Base-by-base conservation (phyloP, 1,140 invertebrate genomes). In the Drosophila carrolli region DNA sequence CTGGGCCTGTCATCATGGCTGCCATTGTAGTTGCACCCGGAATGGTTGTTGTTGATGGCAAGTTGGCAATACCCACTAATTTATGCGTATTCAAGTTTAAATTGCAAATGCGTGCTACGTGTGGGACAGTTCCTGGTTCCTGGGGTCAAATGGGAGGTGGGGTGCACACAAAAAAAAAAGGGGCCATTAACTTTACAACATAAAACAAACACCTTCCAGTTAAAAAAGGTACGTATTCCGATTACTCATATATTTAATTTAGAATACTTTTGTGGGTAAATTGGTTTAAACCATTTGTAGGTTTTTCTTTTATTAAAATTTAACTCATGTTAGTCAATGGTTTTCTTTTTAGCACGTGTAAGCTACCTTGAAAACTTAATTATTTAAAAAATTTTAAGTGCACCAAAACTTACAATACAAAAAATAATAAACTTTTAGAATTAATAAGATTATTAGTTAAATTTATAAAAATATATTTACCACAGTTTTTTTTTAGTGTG, bases 1-100 rank as follows among this genome's bases (percentile, higher is more conserved):
- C 58, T 57, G 73, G 41, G 9, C 35, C 74, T 77, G 75, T 77
- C 73, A 76, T 77, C 75, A 77, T 55, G 51, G 43, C 68, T 19
- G 67, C 19, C 57, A 75, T 63, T 65, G 74, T 57, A 55, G 66
- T 68, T 60, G 38, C 46, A 51, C 32, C 40, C 62, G 37, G 40
- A 37, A 48, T 61, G 55, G 63, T 67, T 62, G 77, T 63, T 71
- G 76, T 57, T 71, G 65, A 44, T 65, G 65, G 44, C 56, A 68
- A 84, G 81, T 83, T 79, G 81, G 81, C 77, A 81, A 81, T 75
- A 72, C 78, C 82, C 78, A 86, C 82, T 85, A 85, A 85, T 85
- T 86, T 85, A 85, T 85, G 82, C 82, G 82, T 75, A 86, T 85
- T 86, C 82, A 86, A 75, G 82, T 85, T 85, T 86, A 86, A 85